Base-by-base conservation (phyloP, 1,140 invertebrate genomes). In the Gryon sp. region DNA sequence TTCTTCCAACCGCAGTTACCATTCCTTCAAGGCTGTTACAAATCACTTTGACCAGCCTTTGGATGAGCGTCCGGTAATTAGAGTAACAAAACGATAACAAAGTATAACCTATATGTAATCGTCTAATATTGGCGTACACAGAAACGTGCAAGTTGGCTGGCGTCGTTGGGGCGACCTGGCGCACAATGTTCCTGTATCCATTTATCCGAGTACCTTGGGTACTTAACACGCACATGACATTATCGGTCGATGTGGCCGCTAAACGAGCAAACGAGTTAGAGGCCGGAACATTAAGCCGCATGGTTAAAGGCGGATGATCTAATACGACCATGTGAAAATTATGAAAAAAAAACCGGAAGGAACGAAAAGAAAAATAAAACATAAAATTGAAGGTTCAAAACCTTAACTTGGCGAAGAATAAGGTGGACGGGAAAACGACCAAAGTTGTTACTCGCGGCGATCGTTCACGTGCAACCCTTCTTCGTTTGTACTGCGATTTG, bases 201-300 rank as follows among this genome's bases (percentile, higher is more conserved):
- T 69, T 50, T 52, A 63, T 60, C 40, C 48, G 24, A 40, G 36
- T 12, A 43, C 5, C 14, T n/a, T 12, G 50, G 68, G 68, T 62
- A 63, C 65, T 63, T 75, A 43, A 78, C 68, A 72, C 41, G 55
- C 55, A 43, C 60, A 63, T 60, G 62, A 78, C 75, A 73, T 55
- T 59, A 68, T 50, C 16, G 40, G 53, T 43, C 48, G 55, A 69
- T 53, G 34, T 41, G 40, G 57, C 60, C 48, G 45, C 62, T 63
- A 70, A 78, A 70, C 76, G 69, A 69, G 68, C 68, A 77, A 77
- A 76, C 74, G 60, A 70, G 62, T 78, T 59, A 53, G 41, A 40
- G 53, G 48, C 57, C 18, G 32, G 24, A 30, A 57, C 46, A 72
- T 66, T 43, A 68, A 66, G 50, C 48, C 16, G 19, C 34, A n/a